Conservation (phyloP, 2,113 vertebrate species). For the Pleuronectes platessa region DNA sequence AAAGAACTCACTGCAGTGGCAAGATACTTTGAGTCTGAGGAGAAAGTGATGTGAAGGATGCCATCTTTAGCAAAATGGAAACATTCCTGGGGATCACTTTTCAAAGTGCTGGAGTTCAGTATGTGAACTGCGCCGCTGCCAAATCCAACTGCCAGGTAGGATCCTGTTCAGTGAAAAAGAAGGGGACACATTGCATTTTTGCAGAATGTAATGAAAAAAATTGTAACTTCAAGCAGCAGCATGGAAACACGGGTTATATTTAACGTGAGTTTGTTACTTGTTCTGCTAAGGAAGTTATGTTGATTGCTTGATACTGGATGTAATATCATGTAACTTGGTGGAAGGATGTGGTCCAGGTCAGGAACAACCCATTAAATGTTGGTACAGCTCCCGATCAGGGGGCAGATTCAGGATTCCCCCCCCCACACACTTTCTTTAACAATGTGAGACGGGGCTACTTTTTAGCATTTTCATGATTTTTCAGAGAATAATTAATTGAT, state of each 20-base stretch:
- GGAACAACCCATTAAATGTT: no score
- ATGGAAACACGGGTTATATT: background rate
- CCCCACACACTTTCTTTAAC: no score
- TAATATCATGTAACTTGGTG: no score
- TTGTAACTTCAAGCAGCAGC: background rate
- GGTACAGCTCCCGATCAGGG: no score
- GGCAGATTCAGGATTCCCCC: no score
- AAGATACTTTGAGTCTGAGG: slow-evolving; percentile 87
- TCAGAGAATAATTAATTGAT: no score
- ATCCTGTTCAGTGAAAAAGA: slow-evolving; percentile 77
- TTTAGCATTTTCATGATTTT: no score
- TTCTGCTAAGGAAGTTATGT: no score
- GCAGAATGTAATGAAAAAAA: background rate
- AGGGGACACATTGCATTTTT: background rate
- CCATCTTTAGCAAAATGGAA: slow-evolving; percentile 82
- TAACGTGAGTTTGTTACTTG: background rate
- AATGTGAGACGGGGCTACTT: no score
- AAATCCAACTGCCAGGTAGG: slow-evolving; percentile 88
- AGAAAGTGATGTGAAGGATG: slow-evolving; percentile 89
- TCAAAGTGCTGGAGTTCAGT: slow-evolving; percentile 85
- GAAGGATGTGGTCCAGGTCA: no score
- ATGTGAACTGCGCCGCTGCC: slow-evolving; percentile 86
- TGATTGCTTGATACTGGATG: no score
- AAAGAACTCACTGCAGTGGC: slow-evolving; percentile 86
- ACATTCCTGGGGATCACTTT: slow-evolving; percentile 75